phyloP scores from a whole-genome alignment of 2,888 invertebrate species.

The Metopia argyrocephala region DNA sequence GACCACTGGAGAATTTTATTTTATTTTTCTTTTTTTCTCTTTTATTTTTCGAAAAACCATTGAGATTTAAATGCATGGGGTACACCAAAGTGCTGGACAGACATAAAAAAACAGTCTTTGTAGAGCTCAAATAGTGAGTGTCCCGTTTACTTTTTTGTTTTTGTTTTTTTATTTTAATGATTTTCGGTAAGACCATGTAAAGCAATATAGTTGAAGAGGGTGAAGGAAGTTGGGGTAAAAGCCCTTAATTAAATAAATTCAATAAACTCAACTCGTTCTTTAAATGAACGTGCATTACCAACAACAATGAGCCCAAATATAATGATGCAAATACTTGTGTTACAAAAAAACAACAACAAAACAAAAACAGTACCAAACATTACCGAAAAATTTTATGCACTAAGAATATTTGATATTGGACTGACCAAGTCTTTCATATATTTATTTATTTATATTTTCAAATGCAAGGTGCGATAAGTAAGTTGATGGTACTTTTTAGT shows the following conservation, averaged over 20 bases:
- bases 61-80: conserved; percentile 17
- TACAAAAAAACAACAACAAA: background rate
- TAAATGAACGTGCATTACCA: conserved; percentile 55
- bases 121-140: conserved; percentile 51
- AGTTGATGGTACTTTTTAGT: too few species aligned
- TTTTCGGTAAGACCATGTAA: conserved; percentile 7
- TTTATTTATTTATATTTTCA: background rate
- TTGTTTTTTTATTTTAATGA: too few species aligned
- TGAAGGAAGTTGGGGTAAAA: conserved; percentile 61
- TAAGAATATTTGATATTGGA: conserved; percentile 57
- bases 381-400: conserved; percentile 44
- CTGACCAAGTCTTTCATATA: conserved; percentile 49
- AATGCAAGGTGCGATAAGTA: too few species aligned
- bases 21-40: background rate
- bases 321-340: background rate
- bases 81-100: background rate
- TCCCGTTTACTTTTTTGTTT: conserved; percentile 51
- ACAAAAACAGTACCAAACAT: conserved; percentile 24
- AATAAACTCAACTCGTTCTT: conserved; percentile 72
- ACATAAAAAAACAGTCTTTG: background rate
- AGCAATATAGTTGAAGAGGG: background rate
- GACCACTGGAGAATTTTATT: background rate
- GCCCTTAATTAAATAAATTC: conserved; percentile 78
- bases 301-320: conserved; percentile 13
- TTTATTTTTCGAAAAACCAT: conserved; percentile 8